Evolutionary conservation across 2,113 vertebrate species (phyloP).

Genomic region (Vidua chalybeata): DNA sequence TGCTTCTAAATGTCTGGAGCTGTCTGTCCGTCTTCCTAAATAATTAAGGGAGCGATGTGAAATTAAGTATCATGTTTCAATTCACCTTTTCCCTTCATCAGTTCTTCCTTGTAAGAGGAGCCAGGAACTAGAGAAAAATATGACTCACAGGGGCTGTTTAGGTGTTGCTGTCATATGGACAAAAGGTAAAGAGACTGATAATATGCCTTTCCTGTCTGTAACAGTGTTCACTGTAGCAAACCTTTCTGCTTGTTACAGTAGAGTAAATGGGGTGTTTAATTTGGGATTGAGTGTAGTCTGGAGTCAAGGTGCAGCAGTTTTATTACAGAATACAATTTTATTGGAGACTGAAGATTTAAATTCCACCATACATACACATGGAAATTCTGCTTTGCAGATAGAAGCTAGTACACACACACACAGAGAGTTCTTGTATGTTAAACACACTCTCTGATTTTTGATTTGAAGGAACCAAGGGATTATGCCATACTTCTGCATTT

Average conservation of each 20-base stretch:
- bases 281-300: slow-evolving; percentile 71
- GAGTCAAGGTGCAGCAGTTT: slow-evolving; percentile 75
- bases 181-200: slow-evolving; percentile 57
- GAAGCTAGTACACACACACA: not conserved
- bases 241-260: slow-evolving; percentile 67
- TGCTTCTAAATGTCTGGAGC: slow-evolving; percentile 45
- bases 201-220: slow-evolving; percentile 52
- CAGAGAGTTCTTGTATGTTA: slow-evolving; percentile 1
- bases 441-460: slow-evolving; percentile 50
- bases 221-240: slow-evolving; percentile 66
- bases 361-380: slow-evolving; percentile 48
- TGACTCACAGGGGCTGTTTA: slow-evolving; percentile 2
- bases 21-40: slow-evolving; percentile 32
- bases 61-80: slow-evolving; percentile 44
- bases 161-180: slow-evolving; percentile 14
- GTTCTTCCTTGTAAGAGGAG: not conserved
- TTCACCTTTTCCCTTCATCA: slow-evolving; percentile 21
- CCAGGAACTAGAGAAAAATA: slow-evolving; percentile 35
- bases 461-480: slow-evolving; percentile 40
- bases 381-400: slow-evolving; percentile 58
- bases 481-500: slow-evolving; percentile 44
- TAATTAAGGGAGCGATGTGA: slow-evolving; percentile 39
- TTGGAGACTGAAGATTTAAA: slow-evolving; percentile 74
- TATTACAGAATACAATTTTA: slow-evolving; percentile 75
- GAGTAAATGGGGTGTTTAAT: slow-evolving; percentile 76